A percentile compares a stretch with the other conserved stretches of the same genome.
Evolutionary conservation across 2,888 invertebrate genomes (phyloP).

Genomic region (Torymus texanus): DNA sequence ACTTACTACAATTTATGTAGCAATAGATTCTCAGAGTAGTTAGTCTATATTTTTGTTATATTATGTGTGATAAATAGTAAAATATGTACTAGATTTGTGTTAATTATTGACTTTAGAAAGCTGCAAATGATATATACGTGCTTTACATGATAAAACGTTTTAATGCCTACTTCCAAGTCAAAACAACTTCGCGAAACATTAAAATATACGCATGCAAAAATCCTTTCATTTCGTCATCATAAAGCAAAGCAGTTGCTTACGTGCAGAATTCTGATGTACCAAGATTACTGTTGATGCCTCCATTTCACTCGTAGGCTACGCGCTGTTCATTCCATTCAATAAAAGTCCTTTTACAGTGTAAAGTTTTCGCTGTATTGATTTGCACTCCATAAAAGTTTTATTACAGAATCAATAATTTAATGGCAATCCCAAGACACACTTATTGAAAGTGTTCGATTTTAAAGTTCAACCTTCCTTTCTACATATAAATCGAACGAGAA

Average conservation of each 20-base stretch:
- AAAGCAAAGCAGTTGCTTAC: constrained; percentile 60
- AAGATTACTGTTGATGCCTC: constrained; percentile 64
- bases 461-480: neutral
- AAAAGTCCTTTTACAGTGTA: neutral
- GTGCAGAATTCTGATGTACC: constrained; percentile 63
- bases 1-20: no score
- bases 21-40: no score
- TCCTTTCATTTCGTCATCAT: neutral
- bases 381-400: neutral
- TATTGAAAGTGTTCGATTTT: no score
- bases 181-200: neutral
- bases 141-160: no score
- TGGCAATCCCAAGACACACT: neutral
- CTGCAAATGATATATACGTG: no score
- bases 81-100: no score
- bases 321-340: constrained; percentile 14
- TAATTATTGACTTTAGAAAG: no score
- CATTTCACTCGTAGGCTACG: constrained; percentile 57
- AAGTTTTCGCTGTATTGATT: neutral
- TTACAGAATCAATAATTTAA: neutral
- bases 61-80: no score
- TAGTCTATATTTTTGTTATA: no score
- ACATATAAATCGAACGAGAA: neutral
- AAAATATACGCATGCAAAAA: neutral
- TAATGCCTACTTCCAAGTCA: no score